A percentile compares a stretch with the other conserved stretches of the same genome.
Conservation (phyloP, 1,140 invertebrate species). For the Nebria ingens region DNA sequence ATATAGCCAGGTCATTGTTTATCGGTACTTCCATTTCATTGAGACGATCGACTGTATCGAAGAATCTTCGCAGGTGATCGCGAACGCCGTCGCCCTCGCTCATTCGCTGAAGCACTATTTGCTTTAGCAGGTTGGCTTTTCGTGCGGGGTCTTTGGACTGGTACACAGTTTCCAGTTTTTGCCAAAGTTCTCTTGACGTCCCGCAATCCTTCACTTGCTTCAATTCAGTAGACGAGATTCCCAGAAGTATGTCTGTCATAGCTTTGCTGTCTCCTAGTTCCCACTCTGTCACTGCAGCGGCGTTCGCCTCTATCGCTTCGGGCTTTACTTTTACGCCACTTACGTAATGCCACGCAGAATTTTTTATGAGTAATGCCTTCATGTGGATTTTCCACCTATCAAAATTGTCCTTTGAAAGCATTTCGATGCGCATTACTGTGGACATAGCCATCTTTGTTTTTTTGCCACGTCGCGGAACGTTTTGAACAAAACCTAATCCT, state of each 20-base stretch:
- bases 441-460: too few species aligned
- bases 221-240: conserved; percentile 17
- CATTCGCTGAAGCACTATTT: conserved; percentile 17
- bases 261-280: conserved; percentile 16
- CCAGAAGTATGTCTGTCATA: conserved; percentile 9
- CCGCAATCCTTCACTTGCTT: conserved; percentile 18
- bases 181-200: conserved; percentile 16
- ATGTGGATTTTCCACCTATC: conserved; percentile 23
- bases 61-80: conserved; percentile 20
- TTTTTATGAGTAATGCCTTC: conserved; percentile 19
- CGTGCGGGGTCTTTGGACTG: conserved; percentile 15
- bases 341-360: conserved; percentile 20
- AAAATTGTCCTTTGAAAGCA: conserved; percentile 17
- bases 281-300: conserved; percentile 1
- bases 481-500: too few species aligned
- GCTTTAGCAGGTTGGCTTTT: conserved; percentile 13
- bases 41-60: conserved; percentile 22
- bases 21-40: conserved; percentile 19
- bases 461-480: too few species aligned
- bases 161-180: conserved; percentile 15
- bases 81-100: conserved; percentile 21
- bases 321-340: conserved; percentile 11
- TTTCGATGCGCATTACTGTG: conserved; percentile 11
- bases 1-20: conserved; percentile 19
- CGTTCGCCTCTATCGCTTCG: not conserved